Evolutionary conservation across 2,113 vertebrate species (phyloP).

Genomic region (Barbus barbus): DNA sequence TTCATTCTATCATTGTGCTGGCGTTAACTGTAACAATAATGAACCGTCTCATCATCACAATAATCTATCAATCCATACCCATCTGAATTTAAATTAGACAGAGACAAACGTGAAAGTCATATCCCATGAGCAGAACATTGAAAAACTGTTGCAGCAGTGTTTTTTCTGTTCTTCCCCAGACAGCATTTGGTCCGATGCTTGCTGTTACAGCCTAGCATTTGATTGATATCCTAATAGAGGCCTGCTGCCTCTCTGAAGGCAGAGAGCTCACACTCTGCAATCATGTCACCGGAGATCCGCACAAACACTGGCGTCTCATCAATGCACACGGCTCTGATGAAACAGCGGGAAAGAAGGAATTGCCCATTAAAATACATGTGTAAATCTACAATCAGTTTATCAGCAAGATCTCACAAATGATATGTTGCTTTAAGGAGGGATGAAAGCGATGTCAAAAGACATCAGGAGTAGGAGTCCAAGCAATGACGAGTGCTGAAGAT

Average conservation of each 20-base stretch:
- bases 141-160: neutral
- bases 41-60: too few relatives aligned
- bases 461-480: too few relatives aligned
- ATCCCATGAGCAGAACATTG: neutral
- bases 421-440: too few relatives aligned
- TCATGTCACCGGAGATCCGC: neutral
- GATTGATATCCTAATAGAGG: slow-evolving; percentile 36
- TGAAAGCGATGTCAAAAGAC: too few relatives aligned
- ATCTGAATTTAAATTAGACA: neutral
- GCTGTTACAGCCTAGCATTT: neutral
- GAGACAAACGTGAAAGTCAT: neutral
- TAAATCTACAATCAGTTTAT: too few relatives aligned
- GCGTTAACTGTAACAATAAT: too few relatives aligned
- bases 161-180: neutral
- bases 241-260: neutral
- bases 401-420: too few relatives aligned
- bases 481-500: too few relatives aligned
- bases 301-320: slow-evolving; percentile 13
- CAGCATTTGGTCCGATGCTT: neutral
- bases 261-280: neutral
- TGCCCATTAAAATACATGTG: too few relatives aligned
- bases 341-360: too few relatives aligned
- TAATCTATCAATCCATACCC: too few relatives aligned
- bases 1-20: too few relatives aligned
- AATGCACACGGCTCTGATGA: neutral